Evolutionary conservation across 2,113 vertebrate genomes (phyloP), one percentile per base, ranked within the genome.

Genomic region (Panthera tigris): DNA sequence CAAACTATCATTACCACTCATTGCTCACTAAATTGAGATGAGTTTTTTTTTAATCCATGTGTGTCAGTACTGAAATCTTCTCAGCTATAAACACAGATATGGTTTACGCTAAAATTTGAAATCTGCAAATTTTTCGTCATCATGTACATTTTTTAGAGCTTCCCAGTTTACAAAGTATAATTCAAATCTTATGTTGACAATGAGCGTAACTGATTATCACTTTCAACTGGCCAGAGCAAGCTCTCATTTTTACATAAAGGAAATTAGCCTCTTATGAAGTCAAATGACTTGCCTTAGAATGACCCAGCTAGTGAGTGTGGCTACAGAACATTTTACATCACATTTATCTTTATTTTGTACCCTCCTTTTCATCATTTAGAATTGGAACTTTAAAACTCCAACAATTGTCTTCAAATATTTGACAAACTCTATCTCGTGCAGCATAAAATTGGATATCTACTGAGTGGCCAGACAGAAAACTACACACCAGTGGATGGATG

Each of bases 401-500:
- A 25, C 69, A 91, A 48, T 25, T 76, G 4, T 96, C 74, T 93
- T 97, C 69, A 76, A 61, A 78, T 95, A 85, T 84, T 55, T 91
- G 55, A 89, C 66, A 66, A 36, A 81, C 16, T 80, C 7, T 55
- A 45, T 87, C 33, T 65, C 9, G 9, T 21, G 8, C 18, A 23
- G 12, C 76, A 85, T 84, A 33, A 92, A 87, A 55, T 76, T 76
- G 1, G 13, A 39, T 29, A 83, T 55, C 57, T 94, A 8, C 52
- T 81, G 16, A 89, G 45, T 57, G 33, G 36, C 10, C 27, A 36
- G 27, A 73, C 3, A 90, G 48, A 84, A 63, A 93, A 69, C 55
- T 10, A 27, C 25, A 94, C 5, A 57, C 8, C 19, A 48, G 27
- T 23, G 18, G 27, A 33, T 57, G 27, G 16, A 36, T 73, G 18